Evolutionary conservation across 2,797 vertebrate species (phyloP), one percentile per base, ranked within the genome.

Genomic region (Carcharodon carcharias): DNA sequence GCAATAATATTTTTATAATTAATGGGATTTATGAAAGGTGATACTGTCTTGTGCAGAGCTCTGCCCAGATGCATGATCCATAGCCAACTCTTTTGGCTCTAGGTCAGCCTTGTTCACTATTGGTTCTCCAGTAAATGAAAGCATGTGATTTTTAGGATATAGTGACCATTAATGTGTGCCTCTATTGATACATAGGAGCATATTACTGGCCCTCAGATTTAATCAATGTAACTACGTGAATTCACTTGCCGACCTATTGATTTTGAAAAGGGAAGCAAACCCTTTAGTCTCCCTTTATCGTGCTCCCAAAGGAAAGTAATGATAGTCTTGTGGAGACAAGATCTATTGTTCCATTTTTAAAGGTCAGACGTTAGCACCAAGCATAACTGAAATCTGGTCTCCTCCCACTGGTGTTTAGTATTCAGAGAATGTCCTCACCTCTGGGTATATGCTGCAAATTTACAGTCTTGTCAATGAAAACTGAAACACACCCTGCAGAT

Each of bases 131-230:
- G 91, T 93, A 65, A 93, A 65, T 65, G 91, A 93, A 93, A 65
- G 8, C 63, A 67, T n/a, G 1, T 40, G n/a, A 93, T 45, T 18
- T n/a, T 93, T 93, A 93, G n/a, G 91, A 26, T 26, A 67, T 45
- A 67, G 61, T 67, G 58, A 65, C 61, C 91, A 93, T n/a, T 93
- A 93, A 93, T 93, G n/a, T 65, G n/a, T 93, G 61, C 3, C n/a
- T 45, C 65, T 67, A 93, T 93, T 93, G 61, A 93, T 65, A 45
- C 63, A 93, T 93, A 65, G 91, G 65, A 45, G 91, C 91, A 93
- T 93, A 26, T 93, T 93, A 67, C n/a, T 93, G 21, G 23, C n/a
- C 8, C 91, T 67, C 40, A 31, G 91, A 93, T 67, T 26, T 93
- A 93, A 93, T 93, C 63, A 67, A 93, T 93, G 23, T 65, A 9